These are phyloP conservation scores for Megastigmus dorsalis DNA, from an alignment of 2,888 invertebrate genomes.

Conservation along the genomic window DNA sequence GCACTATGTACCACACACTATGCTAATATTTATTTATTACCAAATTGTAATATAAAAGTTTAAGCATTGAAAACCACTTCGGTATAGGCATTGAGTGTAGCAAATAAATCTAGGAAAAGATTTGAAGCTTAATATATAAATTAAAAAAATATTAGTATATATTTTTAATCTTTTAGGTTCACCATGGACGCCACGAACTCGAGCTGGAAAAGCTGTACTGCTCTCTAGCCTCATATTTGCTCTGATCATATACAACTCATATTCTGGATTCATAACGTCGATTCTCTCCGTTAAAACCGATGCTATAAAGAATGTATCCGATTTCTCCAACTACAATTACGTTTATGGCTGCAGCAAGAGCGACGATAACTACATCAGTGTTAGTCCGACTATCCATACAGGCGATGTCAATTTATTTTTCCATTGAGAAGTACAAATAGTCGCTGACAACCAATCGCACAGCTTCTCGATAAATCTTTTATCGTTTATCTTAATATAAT, in stretches of 20 bases:
- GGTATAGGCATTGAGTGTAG: too few species aligned
- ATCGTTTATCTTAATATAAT: too few species aligned
- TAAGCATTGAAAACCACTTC: too few species aligned
- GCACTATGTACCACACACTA: too few species aligned
- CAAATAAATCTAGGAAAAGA: too few species aligned
- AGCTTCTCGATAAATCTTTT: too few species aligned
- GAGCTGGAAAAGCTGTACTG: slow-evolving; percentile 78
- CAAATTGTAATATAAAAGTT: not conserved
- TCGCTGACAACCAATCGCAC: too few species aligned
- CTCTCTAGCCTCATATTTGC: slow-evolving; percentile 79
- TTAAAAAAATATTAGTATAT: not conserved
- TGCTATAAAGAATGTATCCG: slow-evolving; percentile 77
- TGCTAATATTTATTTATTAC: not conserved
- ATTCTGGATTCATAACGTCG: slow-evolving; percentile 82
- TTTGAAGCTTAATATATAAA: too few species aligned
- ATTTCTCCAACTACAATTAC: slow-evolving; percentile 78
- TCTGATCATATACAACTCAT: slow-evolving; percentile 80
- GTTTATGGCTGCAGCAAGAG: slow-evolving; percentile 80
- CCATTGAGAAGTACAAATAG: too few species aligned
- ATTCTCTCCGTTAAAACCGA: slow-evolving; percentile 79
- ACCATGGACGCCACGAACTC: slow-evolving; percentile 77
- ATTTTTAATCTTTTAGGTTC: slow-evolving; percentile 76
- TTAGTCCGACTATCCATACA: too few species aligned
- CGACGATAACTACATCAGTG: slow-evolving; percentile 80
- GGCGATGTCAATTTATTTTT: too few species aligned